Evolutionary conservation across 2,888 invertebrate genomes (phyloP), one percentile per base, ranked within the genome.

Genomic region (Catocala sponsa): DNA sequence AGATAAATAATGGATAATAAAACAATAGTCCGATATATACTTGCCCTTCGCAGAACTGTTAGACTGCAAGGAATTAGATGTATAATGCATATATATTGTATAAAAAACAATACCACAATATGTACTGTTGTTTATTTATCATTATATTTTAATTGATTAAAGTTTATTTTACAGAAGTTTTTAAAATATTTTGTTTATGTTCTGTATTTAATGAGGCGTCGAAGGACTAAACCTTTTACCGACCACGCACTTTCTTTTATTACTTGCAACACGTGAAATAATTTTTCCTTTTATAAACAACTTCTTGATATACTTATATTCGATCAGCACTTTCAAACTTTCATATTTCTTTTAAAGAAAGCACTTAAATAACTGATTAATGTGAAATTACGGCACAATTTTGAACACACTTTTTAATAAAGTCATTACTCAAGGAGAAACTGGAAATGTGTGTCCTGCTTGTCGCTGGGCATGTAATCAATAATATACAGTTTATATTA

Each of bases 381-480:
- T 47, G n/a, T 13, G n/a, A 25, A 55, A 55, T 38, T 13, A 38
- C 13, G 15, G 47, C 13, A 33, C 13, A 35, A 46, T 38, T 55
- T 55, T 38, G 35, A 47, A 6, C 11, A 47, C 35, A 15, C 11
- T 13, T 32, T 48, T 47, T 13, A 49, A 49, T 32, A 6, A 49
- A 49, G 33, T 33, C 49, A 49, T 49, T 50, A 13, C 11, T 35
- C 13, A 50, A 15, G 35, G 38, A 50, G 50, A 50, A 50, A 50
- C 35, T 35, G 35, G 33, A 0, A 47, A 33, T 33, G 33, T 49
- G 6, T 33, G n/a, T 10, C 32, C 48, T 49, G 48, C 25, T 33
- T 33, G 47, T 10, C 6, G 32, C 33, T 38, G 5, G 42, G 10
- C 5, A 10, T 11, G 42, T 42, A 11, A 42, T 42, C 42, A 38